Conservation (phyloP, 2,113 vertebrate species). For the Formicarius rufipectus region DNA sequence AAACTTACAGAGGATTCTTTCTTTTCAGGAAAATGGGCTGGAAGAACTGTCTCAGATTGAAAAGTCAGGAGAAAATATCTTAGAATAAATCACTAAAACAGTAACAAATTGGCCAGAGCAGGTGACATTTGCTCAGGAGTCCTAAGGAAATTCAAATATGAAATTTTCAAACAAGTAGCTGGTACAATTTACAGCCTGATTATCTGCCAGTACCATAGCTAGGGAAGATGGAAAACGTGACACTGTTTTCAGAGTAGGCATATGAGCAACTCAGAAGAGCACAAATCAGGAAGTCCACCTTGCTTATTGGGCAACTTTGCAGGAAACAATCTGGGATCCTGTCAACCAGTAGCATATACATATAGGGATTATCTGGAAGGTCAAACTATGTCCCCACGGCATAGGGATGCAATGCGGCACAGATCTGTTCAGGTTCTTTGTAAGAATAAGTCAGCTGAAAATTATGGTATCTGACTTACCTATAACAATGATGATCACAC, state of each 20-base stretch:
- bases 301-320: neutral
- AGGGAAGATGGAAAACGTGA: neutral
- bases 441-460: neutral
- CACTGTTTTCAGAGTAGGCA: neutral
- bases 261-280: neutral
- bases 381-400: neutral
- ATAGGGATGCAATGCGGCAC: neutral
- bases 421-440: neutral
- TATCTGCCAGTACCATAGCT: rapidly evolving
- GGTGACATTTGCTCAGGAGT: neutral
- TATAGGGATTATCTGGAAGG: neutral
- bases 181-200: neutral
- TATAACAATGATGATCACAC: neutral
- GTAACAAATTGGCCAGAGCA: neutral
- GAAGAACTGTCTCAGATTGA: neutral
- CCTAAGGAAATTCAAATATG: neutral
- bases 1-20: neutral
- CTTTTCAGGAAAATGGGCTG: neutral
- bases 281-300: neutral
- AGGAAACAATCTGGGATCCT: neutral
- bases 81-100: neutral
- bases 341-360: neutral
- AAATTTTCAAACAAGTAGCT: neutral
- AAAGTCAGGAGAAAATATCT: neutral
- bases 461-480: neutral